A percentile compares a stretch with the other conserved stretches of the same genome.
Conservation (phyloP, 1,140 invertebrate genomes). For the Teleopsis dalmanni region DNA sequence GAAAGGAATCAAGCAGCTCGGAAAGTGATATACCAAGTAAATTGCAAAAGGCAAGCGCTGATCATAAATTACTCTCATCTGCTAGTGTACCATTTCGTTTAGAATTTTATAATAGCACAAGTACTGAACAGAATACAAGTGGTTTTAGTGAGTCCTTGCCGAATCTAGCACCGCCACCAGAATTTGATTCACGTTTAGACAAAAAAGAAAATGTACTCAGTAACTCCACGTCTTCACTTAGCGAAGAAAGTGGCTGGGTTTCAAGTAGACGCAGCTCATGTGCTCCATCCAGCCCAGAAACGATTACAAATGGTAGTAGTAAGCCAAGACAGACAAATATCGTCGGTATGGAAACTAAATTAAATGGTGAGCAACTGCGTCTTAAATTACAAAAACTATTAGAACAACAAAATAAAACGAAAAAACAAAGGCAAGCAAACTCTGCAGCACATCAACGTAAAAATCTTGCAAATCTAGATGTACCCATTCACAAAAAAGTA, state of each 20-base stretch:
- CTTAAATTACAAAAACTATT: constrained; percentile 53
- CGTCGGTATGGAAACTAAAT: constrained; percentile 40
- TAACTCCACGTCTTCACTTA: constrained; percentile 61
- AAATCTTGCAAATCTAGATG: constrained; percentile 4
- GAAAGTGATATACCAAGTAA: constrained; percentile 32
- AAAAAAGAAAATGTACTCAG: constrained; percentile 33
- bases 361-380: constrained; percentile 55
- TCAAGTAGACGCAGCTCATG: constrained; percentile 57
- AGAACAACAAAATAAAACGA: constrained; percentile 25
- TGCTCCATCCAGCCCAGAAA: constrained; percentile 51
- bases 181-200: constrained; percentile 23
- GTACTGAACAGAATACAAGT: constrained; percentile 28
- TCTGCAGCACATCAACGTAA: constrained; percentile 1
- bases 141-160: constrained; percentile 54
- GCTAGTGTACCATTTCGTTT: constrained; percentile 54
- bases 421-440: constrained; percentile 2
- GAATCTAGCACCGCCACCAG: constrained; percentile 53
- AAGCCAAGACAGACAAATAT: constrained; percentile 35
- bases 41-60: constrained; percentile 15
- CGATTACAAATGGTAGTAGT: constrained; percentile 38
- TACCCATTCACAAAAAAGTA: constrained; percentile 26
- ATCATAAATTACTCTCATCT: constrained; percentile 29
- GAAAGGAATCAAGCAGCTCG: constrained; percentile 26
- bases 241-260: constrained; percentile 70
- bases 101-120: constrained; percentile 25